Conservation (phyloP, 2,797 vertebrate species). For the Typhlichthys eigenmanni region DNA sequence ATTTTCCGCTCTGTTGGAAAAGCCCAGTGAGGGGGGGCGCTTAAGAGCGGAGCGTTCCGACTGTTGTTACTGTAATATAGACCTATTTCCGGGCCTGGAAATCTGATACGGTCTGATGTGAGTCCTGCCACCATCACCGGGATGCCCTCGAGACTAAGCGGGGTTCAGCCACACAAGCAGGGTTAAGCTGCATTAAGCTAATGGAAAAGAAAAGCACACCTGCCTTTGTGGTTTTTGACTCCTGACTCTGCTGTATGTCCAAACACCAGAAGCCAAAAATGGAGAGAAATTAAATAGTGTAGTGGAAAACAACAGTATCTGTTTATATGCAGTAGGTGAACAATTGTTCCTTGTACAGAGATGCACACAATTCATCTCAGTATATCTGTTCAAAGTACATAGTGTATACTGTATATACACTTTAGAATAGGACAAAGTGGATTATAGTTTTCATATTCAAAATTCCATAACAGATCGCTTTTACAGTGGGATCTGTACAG, state of each 20-base stretch:
- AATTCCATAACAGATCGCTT: background rate
- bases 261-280: slow-evolving; percentile 38
- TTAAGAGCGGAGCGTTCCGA: slow-evolving; percentile 55
- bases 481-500: slow-evolving; percentile 13
- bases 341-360: too few relatives aligned
- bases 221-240: slow-evolving; percentile 17
- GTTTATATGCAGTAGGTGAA: too few relatives aligned
- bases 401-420: too few relatives aligned
- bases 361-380: too few relatives aligned
- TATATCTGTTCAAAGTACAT: too few relatives aligned
- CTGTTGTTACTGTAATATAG: slow-evolving; percentile 18
- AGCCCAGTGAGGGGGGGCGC: slow-evolving; percentile 27
- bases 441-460: too few relatives aligned
- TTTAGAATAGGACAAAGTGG: too few relatives aligned
- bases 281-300: slow-evolving; percentile 38
- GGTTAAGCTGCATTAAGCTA: slow-evolving; percentile 62
- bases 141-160: slow-evolving; percentile 53
- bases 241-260: slow-evolving; percentile 28
- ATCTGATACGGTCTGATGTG: slow-evolving; percentile 50
- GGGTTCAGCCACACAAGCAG: slow-evolving; percentile 36
- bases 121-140: slow-evolving; percentile 40
- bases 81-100: slow-evolving; percentile 56
- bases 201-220: slow-evolving; percentile 44
- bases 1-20: slow-evolving; percentile 66
- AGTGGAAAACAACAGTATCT: slow-evolving; percentile 14